Percentiles rank a stretch among this genome's conserved stretches.
phyloP scores from a whole-genome alignment of 2,113 vertebrate species.

The Chloropsis cyanopogon region DNA sequence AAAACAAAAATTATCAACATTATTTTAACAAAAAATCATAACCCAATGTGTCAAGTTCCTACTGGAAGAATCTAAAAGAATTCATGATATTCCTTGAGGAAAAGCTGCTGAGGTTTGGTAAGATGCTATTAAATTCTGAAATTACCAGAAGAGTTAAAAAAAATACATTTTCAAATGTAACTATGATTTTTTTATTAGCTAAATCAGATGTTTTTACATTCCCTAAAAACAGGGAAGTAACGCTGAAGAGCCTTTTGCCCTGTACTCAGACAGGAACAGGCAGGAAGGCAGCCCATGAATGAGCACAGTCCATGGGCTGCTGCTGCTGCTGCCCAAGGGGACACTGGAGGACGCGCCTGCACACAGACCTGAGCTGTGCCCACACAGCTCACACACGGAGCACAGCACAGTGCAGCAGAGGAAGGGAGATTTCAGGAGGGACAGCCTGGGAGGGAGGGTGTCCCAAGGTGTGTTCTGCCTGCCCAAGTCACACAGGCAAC shows the following conservation, averaged over 20 bases:
- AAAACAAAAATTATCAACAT: neutral
- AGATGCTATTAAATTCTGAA: neutral
- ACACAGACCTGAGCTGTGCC: neutral
- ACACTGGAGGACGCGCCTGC: neutral
- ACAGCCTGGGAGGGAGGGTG: neutral
- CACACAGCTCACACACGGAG: neutral
- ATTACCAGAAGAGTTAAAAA: neutral
- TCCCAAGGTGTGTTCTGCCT: neutral
- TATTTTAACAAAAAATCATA: neutral
- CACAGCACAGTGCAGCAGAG: neutral
- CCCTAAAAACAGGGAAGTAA: neutral
- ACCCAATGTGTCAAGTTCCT: neutral
- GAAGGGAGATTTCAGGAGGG: neutral
- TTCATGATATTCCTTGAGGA: neutral
- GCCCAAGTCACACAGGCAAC: neutral
- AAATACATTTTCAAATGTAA: neutral
- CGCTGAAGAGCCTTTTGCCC: neutral
- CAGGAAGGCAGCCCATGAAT: neutral
- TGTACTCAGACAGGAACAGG: neutral
- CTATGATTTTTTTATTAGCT: neutral
- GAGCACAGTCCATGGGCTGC: neutral
- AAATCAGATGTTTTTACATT: neutral
- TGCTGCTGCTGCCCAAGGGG: neutral
- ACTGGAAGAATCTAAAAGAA: neutral
- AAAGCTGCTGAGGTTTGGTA: neutral